Evolutionary conservation across 2,888 invertebrate species (phyloP).

Genomic region (Mystacides longicornis): DNA sequence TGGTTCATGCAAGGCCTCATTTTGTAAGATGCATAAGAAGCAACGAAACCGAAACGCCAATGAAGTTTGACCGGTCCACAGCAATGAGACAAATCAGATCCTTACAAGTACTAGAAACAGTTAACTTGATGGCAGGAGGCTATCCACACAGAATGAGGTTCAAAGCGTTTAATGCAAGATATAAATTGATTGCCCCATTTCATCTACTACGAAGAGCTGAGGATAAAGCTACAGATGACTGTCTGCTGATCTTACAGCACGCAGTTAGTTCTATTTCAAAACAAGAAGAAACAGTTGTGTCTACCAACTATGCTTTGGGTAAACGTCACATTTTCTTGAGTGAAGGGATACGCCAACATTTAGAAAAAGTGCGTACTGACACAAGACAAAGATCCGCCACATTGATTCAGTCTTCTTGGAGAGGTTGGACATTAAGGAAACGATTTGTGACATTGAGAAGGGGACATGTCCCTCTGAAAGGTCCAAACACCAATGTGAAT

Average conservation of each 20-base stretch:
- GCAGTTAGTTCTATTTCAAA: conserved; percentile 33
- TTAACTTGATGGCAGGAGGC: conserved; percentile 91
- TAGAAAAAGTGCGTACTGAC: conserved; percentile 74
- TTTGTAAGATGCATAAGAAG: conserved; percentile 90
- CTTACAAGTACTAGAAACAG: conserved; percentile 86
- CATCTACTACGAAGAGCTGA: conserved; percentile 56
- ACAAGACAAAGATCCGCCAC: conserved; percentile 74
- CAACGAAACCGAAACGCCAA: conserved; percentile 74
- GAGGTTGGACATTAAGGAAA: conserved; percentile 66
- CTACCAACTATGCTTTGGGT: conserved; percentile 83
- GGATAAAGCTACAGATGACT: conserved; percentile 69
- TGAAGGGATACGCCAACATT: conserved; percentile 84
- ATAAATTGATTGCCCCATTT: conserved; percentile 78
- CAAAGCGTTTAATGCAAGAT: conserved; percentile 82
- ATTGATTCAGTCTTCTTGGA: conserved; percentile 79
- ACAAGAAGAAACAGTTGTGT: conserved; percentile 41
- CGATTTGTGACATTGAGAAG: conserved; percentile 54
- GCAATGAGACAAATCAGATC: conserved; percentile 86
- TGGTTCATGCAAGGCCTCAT: conserved; percentile 90
- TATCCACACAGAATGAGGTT: conserved; percentile 93
- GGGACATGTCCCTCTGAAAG: conserved; percentile 24
- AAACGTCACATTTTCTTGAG: conserved; percentile 91
- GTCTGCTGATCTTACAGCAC: conserved; percentile 65
- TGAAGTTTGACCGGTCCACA: conserved; percentile 73
- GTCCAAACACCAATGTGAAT: conserved; percentile 14